Evolutionary conservation across 2,888 invertebrate species (phyloP).

Genomic region (Epinotia nisella): DNA sequence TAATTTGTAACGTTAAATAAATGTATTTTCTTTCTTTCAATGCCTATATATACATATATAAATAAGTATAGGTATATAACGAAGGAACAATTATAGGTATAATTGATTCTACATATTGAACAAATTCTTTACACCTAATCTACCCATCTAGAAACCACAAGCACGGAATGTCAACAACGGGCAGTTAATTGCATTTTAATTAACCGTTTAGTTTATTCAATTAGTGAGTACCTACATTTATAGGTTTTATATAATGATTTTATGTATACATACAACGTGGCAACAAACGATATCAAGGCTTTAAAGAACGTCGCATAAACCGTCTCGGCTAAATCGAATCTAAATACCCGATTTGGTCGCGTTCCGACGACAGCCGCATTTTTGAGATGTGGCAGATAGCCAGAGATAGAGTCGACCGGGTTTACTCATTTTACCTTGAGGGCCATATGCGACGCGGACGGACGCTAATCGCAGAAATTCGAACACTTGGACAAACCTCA

Average conservation of each 20-base stretch:
- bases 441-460: constrained; percentile 25
- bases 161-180: constrained; percentile 52
- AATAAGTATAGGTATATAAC: background rate
- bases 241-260: background rate
- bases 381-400: constrained; percentile 39
- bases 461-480: constrained; percentile 15
- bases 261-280: background rate
- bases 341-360: constrained; percentile 23
- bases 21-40: too few species aligned
- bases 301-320: background rate
- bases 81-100: background rate
- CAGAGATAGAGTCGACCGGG: constrained; percentile 30
- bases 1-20: too few species aligned
- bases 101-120: background rate
- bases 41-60: too few species aligned
- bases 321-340: background rate
- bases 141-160: constrained; percentile 6
- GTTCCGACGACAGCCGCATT: constrained; percentile 15
- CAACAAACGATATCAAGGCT: background rate
- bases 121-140: background rate
- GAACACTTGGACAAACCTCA: constrained; percentile 22
- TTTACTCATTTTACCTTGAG: constrained; percentile 27
- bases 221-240: constrained; percentile 16
- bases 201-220: constrained; percentile 51
- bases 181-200: constrained; percentile 56